Evolutionary conservation across 92 coral and sea anemone species (phyloP).

Genomic region (Palythoa heliodiscus): DNA sequence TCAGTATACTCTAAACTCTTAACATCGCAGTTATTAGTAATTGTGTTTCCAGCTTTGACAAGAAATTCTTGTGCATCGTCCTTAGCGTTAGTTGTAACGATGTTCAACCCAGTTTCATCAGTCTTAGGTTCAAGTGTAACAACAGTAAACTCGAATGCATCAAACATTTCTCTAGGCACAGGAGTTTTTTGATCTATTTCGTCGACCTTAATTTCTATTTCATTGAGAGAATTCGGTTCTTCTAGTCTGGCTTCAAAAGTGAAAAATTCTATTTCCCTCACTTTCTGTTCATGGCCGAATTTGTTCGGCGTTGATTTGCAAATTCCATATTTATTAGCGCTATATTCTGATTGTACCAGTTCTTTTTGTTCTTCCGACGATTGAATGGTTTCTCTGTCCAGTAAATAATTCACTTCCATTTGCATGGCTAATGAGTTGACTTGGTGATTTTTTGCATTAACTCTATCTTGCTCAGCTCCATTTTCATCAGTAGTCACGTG

Average conservation of each 20-base stretch:
- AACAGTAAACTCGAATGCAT: background rate
- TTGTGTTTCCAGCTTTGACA: background rate
- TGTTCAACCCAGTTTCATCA: background rate
- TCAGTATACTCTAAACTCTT: background rate
- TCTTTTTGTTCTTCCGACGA: background rate
- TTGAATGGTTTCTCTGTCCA: background rate
- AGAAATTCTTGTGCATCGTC: background rate
- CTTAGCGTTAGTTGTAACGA: background rate
- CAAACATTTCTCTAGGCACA: background rate
- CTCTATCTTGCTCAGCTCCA: background rate
- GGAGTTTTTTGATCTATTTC: background rate
- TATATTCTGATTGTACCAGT: background rate
- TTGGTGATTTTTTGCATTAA: background rate
- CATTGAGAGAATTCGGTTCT: background rate
- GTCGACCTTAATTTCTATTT: background rate
- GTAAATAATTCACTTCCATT: background rate
- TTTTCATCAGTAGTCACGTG: background rate
- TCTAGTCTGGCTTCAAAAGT: background rate
- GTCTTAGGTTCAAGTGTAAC: background rate
- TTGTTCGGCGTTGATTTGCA: background rate
- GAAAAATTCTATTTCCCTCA: background rate
- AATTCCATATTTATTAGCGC: background rate
- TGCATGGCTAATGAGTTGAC: background rate
- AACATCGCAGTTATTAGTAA: background rate
- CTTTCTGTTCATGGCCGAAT: background rate